Base-by-base conservation (phyloP, 2,888 invertebrate genomes). In the Cheilosia grossa region DNA sequence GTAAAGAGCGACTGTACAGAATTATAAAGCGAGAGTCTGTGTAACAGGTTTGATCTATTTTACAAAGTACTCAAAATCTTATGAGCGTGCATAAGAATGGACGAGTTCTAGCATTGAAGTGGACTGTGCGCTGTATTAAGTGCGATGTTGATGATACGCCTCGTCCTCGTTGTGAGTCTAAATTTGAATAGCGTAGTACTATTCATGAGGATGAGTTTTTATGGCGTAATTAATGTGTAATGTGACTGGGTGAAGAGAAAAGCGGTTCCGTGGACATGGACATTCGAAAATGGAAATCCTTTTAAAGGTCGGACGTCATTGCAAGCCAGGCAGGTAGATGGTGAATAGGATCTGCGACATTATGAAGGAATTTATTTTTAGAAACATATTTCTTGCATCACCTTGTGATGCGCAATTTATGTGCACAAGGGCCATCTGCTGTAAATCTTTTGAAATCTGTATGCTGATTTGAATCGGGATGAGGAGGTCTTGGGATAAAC, bases 31-130 rank as follows among this genome's bases (percentile, higher is more conserved):
- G 10, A 47, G 72, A 59, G 67, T 15, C 21, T 56, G 54, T 73
- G 83, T 79, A 83, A 83, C 83, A 83, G 79, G 83, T 83, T 79
- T 83, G 83, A 70, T 83, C 69, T 59, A 79, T 66, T 70, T 74
- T 24, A 53, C 42, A 40, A 33, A 42, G 73, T 42, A 37, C 67
- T 61, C 61, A 33, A 44, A n/a, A 56, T 73, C 77, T 61, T 59
- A 82, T 64, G 56, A 64, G 63, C 51, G 56, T 61, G 44, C 78
- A 73, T 44, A 72, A 47, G 40, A 53, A 64, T 17, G 33, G 70
- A 59, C 54, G 49, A 54, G 33, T 33, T n/a, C 53, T 33, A 47
- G 37, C 10, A 54, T 37, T 61, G 17, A 49, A n/a, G 72, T 27
- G 59, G 61, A 47, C 47, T 49, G 49, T 27, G 49, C 40, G 33